Percentiles rank a stretch among this genome's conserved stretches.
phyloP scores from a whole-genome alignment of 1,140 invertebrate genomes.

The Acyrthosiphon pisum region DNA sequence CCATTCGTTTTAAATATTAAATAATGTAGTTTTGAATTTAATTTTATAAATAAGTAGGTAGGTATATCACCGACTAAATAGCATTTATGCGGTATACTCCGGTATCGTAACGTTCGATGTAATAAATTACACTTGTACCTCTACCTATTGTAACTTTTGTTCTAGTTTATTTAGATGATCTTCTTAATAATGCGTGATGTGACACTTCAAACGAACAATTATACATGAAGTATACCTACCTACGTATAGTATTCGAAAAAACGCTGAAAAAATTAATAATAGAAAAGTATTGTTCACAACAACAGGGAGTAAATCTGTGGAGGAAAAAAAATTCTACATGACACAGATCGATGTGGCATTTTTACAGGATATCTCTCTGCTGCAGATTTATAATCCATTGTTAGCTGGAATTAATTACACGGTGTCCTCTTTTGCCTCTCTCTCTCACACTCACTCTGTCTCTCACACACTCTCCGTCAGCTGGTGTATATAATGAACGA shows the following conservation, averaged over 20 bases:
- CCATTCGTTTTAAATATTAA: background rate
- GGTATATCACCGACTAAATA: background rate
- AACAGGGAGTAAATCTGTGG: constrained; percentile 10
- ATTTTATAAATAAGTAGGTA: background rate
- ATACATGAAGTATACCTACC: background rate
- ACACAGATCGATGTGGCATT: constrained; percentile 44
- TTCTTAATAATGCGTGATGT: background rate
- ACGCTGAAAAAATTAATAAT: background rate
- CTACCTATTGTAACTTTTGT: background rate
- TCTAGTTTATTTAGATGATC: background rate
- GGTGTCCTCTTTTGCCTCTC: constrained; percentile 46
- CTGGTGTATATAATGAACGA: constrained; percentile 25
- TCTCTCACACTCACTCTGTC: constrained; percentile 6
- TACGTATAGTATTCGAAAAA: background rate
- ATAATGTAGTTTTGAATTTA: background rate
- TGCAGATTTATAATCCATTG: constrained; percentile 52
- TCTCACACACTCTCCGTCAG: background rate
- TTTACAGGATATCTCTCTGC: constrained; percentile 33
- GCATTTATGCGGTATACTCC: background rate
- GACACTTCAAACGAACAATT: background rate
- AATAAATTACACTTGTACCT: background rate
- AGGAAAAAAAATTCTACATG: background rate
- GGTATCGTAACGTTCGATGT: background rate
- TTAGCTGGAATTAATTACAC: constrained; percentile 36
- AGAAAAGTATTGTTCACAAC: constrained; percentile 14